These are phyloP conservation scores for Petrocephalus zakoni DNA, from an alignment of 2,113 vertebrate genomes.

Conservation along the genomic window DNA sequence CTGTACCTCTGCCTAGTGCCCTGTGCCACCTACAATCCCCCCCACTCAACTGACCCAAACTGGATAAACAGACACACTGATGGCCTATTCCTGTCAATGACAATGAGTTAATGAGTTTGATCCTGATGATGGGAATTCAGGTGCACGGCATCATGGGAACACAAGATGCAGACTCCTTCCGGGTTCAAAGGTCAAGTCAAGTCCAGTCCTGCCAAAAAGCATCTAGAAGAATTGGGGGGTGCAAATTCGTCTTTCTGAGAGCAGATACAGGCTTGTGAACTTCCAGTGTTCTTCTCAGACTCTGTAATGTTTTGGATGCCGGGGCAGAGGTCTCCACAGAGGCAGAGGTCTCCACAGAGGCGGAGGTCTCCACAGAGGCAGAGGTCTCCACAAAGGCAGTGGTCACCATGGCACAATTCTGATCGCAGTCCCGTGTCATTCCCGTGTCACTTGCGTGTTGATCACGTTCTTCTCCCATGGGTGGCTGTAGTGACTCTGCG, in stretches of 20 bases:
- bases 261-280: too few species aligned
- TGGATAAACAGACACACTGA: background rate
- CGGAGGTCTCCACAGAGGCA: too few species aligned
- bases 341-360: too few species aligned
- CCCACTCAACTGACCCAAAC: background rate
- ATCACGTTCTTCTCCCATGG: background rate
- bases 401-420: background rate
- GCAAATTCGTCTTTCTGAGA: too few species aligned
- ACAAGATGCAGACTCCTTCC: background rate
- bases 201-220: too few species aligned
- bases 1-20: background rate
- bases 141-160: background rate
- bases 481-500: background rate
- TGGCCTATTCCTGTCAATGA: background rate
- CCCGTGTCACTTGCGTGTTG: background rate
- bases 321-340: too few species aligned
- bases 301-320: too few species aligned
- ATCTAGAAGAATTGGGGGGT: too few species aligned
- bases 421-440: background rate
- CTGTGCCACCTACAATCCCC: background rate
- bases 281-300: too few species aligned
- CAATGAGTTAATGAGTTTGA: background rate
- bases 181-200: too few species aligned
- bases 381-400: too few species aligned
- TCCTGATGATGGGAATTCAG: background rate